These are phyloP conservation scores for Rosalia funebris DNA, from an alignment of 2,888 invertebrate genomes.

Conservation along the genomic window DNA sequence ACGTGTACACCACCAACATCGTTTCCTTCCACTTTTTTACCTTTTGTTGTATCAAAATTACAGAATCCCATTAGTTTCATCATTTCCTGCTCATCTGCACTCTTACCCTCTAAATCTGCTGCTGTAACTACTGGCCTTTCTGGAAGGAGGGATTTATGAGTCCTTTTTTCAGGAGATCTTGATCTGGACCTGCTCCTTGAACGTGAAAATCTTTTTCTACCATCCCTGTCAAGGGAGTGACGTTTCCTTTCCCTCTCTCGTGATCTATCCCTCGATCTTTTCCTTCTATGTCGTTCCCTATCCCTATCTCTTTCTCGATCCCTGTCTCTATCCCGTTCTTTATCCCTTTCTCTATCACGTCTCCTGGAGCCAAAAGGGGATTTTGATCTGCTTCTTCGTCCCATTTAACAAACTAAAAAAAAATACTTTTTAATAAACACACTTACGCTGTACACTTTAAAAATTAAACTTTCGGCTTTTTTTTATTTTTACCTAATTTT, in stretches of 20 bases:
- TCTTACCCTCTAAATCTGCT: slow-evolving; percentile 89
- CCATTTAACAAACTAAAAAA: slow-evolving; percentile 62
- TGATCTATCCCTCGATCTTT: slow-evolving; percentile 60
- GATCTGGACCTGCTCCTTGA: slow-evolving; percentile 57
- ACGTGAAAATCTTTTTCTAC: slow-evolving; percentile 60
- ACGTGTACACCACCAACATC: slow-evolving; percentile 95
- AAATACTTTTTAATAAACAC: slow-evolving; percentile 25
- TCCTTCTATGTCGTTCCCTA: slow-evolving; percentile 61
- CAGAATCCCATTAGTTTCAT: slow-evolving; percentile 97
- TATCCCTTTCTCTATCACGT: slow-evolving; percentile 66
- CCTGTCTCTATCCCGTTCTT: slow-evolving; percentile 62
- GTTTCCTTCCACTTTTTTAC: slow-evolving; percentile 94
- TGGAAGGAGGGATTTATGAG: slow-evolving; percentile 53
- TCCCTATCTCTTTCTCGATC: slow-evolving; percentile 65
- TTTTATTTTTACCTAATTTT: slow-evolving; percentile 48
- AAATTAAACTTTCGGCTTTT: slow-evolving; percentile 35
- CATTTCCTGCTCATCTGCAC: slow-evolving; percentile 94
- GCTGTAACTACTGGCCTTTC: slow-evolving; percentile 78
- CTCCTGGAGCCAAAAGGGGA: slow-evolving; percentile 66
- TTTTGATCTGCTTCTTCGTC: slow-evolving; percentile 65
- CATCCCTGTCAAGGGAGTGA: slow-evolving; percentile 63
- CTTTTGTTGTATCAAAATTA: slow-evolving; percentile 95
- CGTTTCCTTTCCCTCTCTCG: slow-evolving; percentile 63
- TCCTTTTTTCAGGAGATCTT: slow-evolving; percentile 54
- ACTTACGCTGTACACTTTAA: slow-evolving; percentile 8